A percentile compares a stretch with the other conserved stretches of the same genome.
Conservation (phyloP, 2,113 vertebrate genomes). For the Excalfactoria chinensis region DNA sequence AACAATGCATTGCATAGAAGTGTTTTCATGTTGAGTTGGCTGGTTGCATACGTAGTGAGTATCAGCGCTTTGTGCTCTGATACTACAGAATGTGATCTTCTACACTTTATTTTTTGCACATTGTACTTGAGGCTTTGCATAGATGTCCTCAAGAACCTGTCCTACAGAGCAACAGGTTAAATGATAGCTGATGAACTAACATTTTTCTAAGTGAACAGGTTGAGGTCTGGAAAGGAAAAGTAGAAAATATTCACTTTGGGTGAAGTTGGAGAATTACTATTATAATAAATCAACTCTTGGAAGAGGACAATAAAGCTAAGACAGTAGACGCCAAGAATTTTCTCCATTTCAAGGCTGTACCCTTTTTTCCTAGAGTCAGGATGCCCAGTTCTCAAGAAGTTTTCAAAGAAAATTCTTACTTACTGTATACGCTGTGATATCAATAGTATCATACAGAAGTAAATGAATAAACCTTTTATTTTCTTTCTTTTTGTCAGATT, state of each 20-base stretch:
- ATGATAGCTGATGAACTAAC: neutral
- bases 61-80: neutral
- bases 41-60: rapidly evolving
- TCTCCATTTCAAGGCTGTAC: neutral
- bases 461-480: neutral
- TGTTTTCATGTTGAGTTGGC: rapidly evolving
- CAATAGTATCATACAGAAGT: neutral
- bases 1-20: rapidly evolving
- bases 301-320: neutral
- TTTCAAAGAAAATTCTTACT: neutral
- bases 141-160: neutral
- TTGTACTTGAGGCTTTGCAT: neutral
- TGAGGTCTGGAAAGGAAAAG: neutral
- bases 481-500: neutral
- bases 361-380: neutral
- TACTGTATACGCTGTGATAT: neutral
- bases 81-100: neutral
- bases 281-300: neutral
- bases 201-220: too few relatives aligned
- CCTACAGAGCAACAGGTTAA: neutral
- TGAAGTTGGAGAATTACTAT: neutral
- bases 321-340: neutral
- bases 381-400: neutral
- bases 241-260: neutral
- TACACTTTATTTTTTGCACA: neutral